Base-by-base conservation (phyloP, 1,140 invertebrate species). In the Drosophila ananassae region DNA sequence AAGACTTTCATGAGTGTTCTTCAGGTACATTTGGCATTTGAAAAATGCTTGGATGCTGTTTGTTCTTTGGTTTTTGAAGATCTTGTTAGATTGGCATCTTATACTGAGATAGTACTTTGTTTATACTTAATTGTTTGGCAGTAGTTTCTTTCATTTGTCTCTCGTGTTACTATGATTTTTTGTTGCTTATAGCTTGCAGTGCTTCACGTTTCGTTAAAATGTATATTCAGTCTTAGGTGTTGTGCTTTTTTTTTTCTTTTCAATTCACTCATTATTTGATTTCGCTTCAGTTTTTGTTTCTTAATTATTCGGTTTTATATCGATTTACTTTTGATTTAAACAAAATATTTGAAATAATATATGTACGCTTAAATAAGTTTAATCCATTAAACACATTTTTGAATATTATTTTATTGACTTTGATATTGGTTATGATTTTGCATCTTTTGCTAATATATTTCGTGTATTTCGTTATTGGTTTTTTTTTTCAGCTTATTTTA, bases 341-440 rank as follows among this genome's bases (percentile, higher is more conserved):
- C 78, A 87, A 79, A 84, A 82, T 77, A 89, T 69, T 76, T 76
- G 2, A 85, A 85, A 85, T 85, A 81, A 82, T 78, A 82, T 78
- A 51, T 56, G 60, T 83, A 89, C 39, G 60, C 78, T 67, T 83
- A 89, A 89, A 89, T 89, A 89, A 89, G 79, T 71, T 89, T 89
- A 89, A 89, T 89, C 73, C 84, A 79, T 79, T 71, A 62, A 71
- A 89, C 83, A 89, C 73, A 89, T 89, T 89, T 87, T 89, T 73
- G 61, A 89, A 89, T 84, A 89, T 89, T 83, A 89, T 89, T 89
- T 89, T 89, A 89, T 89, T 89, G 83, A 89, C 83, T 89, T 87
- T 75, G 67, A 83, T 89, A 76, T 67, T 79, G 67, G 64, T 87
- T 83, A 77, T 71, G 79, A 61, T 76, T 89, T 79, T 77, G 62